These are phyloP conservation scores for Omphaloscelis lunosa DNA, from an alignment of 2,888 invertebrate species.

Conservation along the genomic window DNA sequence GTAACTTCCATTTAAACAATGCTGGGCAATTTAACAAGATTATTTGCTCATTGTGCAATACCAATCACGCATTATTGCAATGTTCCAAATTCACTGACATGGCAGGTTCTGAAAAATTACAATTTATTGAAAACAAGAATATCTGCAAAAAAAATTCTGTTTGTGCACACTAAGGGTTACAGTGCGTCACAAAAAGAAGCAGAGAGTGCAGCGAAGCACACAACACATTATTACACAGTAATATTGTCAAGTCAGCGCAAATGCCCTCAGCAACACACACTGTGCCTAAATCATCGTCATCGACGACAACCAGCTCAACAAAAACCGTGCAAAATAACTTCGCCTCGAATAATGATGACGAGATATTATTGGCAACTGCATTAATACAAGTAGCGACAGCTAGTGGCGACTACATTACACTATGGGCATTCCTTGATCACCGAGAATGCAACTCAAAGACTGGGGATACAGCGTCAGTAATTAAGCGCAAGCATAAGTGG, in stretches of 20 bases:
- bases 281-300: background rate
- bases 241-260: background rate
- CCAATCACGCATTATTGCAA: background rate
- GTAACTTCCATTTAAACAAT: background rate
- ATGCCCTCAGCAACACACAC: slow-evolving; percentile 1
- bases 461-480: background rate
- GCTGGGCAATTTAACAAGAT: no score
- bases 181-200: background rate
- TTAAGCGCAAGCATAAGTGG: background rate
- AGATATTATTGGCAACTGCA: slow-evolving; percentile 1
- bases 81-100: background rate
- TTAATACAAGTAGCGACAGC: background rate
- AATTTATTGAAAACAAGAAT: background rate
- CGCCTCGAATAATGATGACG: background rate
- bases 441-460: background rate
- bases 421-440: no score
- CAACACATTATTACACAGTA: background rate
- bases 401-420: background rate
- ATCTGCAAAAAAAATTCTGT: background rate
- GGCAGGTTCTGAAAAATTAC: background rate
- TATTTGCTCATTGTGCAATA: background rate
- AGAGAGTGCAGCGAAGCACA: background rate
- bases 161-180: background rate
- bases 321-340: slow-evolving; percentile 1
- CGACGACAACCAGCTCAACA: background rate